phyloP scores from a whole-genome alignment of 2,888 invertebrate genomes.

The Nasonovia ribisnigri region DNA sequence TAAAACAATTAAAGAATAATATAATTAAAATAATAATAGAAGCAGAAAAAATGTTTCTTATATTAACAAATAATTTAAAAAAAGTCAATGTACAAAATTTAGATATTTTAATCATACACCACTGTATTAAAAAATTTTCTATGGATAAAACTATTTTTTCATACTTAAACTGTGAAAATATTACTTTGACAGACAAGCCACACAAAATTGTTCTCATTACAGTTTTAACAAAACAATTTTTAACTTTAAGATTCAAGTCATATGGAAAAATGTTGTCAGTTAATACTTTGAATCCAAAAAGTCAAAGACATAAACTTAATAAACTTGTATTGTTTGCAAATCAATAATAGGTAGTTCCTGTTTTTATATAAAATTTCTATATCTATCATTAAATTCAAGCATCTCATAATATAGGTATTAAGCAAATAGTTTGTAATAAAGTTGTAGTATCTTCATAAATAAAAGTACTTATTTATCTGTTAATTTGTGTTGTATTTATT shows the following conservation, averaged over 20 bases:
- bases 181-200: not conserved
- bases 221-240: not conserved
- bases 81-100: slow-evolving; percentile 10
- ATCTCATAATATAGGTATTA: no score
- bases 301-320: not conserved
- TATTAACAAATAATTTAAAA: not conserved
- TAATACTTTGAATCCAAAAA: not conserved
- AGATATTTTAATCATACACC: not conserved
- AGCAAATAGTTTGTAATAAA: no score
- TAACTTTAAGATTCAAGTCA: not conserved
- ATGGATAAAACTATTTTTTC: not conserved
- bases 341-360: not conserved
- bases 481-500: no score
- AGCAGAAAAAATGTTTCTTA: not conserved
- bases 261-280: not conserved
- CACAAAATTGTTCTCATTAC: not conserved
- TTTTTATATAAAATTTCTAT: no score
- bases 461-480: no score
- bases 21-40: not conserved
- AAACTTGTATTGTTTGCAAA: not conserved
- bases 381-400: no score
- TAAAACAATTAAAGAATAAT: not conserved
- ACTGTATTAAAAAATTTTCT: not conserved
- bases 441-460: no score
- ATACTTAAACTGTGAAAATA: not conserved